Evolutionary conservation across 2,888 invertebrate species (phyloP).

Genomic region (Dryobota labecula): DNA sequence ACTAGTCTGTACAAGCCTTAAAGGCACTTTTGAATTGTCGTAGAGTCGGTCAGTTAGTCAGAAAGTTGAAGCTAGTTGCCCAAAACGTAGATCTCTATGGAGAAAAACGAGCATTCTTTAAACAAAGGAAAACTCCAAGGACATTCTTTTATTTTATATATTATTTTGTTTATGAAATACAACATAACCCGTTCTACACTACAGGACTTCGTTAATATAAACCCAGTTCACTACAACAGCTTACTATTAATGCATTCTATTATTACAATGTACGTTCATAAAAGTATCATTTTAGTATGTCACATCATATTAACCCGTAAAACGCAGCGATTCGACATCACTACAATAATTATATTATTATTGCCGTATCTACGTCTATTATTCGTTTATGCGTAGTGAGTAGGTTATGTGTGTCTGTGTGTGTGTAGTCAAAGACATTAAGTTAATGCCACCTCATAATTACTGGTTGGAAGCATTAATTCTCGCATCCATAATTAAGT

Average conservation of each 20-base stretch:
- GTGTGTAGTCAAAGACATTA: constrained; percentile 86
- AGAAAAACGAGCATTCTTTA: too few species aligned
- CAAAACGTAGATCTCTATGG: too few species aligned
- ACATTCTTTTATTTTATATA: neutral
- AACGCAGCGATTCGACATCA: constrained; percentile 55
- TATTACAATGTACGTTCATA: constrained; percentile 47
- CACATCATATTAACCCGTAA: constrained; percentile 50
- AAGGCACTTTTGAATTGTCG: too few species aligned
- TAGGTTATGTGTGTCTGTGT: constrained; percentile 62
- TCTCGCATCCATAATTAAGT: constrained; percentile 90
- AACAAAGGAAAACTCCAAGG: too few species aligned
- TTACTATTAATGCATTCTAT: constrained; percentile 37
- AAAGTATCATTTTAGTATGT: constrained; percentile 58
- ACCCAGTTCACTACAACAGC: constrained; percentile 10
- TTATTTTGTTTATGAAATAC: neutral
- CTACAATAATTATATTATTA: constrained; percentile 52
- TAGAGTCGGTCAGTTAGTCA: too few species aligned
- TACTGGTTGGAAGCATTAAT: constrained; percentile 89
- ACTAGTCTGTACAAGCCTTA: too few species aligned
- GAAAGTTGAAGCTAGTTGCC: too few species aligned
- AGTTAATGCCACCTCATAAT: constrained; percentile 90
- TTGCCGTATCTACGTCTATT: constrained; percentile 48
- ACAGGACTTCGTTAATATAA: constrained; percentile 10
- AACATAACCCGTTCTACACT: constrained; percentile 22
- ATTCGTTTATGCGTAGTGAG: constrained; percentile 40